phyloP scores from a whole-genome alignment of 2,113 vertebrate genomes.

The Panthera leo region DNA sequence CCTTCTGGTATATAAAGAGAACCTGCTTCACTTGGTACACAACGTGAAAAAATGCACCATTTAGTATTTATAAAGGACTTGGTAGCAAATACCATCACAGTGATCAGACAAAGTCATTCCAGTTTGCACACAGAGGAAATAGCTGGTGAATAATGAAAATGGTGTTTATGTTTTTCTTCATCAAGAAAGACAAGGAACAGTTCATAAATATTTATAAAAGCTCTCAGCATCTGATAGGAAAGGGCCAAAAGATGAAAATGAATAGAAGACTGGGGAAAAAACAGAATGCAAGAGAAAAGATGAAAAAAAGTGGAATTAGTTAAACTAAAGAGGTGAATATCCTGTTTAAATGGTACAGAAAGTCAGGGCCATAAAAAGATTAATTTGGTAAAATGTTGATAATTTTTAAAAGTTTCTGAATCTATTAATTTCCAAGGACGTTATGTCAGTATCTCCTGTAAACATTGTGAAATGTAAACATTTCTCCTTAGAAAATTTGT shows the following conservation, averaged over 20 bases:
- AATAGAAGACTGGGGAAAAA: not conserved
- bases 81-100: slow-evolving; percentile 20
- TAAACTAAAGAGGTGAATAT: slow-evolving; percentile 19
- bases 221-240: slow-evolving; percentile 36
- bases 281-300: not conserved
- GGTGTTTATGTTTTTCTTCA: slow-evolving; percentile 33
- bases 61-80: slow-evolving; percentile 52
- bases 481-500: slow-evolving; percentile 17
- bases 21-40: slow-evolving; percentile 34
- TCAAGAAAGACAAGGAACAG: slow-evolving; percentile 45
- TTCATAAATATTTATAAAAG: slow-evolving; percentile 57
- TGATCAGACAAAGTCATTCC: not conserved
- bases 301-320: not conserved
- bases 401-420: slow-evolving; percentile 23
- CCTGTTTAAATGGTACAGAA: not conserved
- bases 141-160: not conserved
- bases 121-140: not conserved
- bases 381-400: not conserved
- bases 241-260: slow-evolving; percentile 16
- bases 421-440: not conserved
- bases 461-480: not conserved
- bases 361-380: not conserved
- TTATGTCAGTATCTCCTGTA: not conserved
- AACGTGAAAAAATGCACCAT: slow-evolving; percentile 48
- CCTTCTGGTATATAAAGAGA: slow-evolving; percentile 57